Percentiles rank a stretch among this genome's conserved stretches.
These are phyloP conservation scores for Microtus ochrogaster DNA, from an alignment of 2,113 vertebrate genomes.

Conservation along the genomic window DNA sequence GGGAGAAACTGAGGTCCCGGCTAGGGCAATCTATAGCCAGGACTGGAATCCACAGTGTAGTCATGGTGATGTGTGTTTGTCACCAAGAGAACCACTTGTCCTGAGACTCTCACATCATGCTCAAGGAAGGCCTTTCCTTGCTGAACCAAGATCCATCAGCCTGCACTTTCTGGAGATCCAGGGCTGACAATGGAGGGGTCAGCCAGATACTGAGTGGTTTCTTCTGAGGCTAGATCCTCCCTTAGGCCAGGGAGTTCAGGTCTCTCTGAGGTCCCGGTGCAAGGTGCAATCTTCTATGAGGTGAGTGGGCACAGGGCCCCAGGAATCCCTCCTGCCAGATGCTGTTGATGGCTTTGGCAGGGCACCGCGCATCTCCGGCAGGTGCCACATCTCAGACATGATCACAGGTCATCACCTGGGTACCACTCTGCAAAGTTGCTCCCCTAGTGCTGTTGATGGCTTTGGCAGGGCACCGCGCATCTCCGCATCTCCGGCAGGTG, in stretches of 20 bases:
- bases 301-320: accelerated
- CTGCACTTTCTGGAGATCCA: neutral
- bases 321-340: neutral
- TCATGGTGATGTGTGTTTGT: accelerated
- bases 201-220: neutral
- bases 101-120: neutral
- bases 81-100: neutral
- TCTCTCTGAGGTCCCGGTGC: accelerated
- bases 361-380: neutral
- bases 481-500: accelerated
- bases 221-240: neutral
- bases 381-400: accelerated
- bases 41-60: neutral
- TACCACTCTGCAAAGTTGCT: accelerated
- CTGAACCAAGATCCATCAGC: neutral
- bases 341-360: neutral
- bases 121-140: too few species aligned
- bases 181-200: accelerated
- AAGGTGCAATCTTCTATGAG: neutral
- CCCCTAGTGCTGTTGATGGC: accelerated
- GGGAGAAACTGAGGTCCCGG: neutral
- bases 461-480: neutral
- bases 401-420: neutral
- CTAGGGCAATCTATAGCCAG: accelerated
- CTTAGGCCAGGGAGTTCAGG: accelerated